A percentile compares a stretch with the other conserved stretches of the same genome.
Conservation (phyloP, 2,113 vertebrate species). For the Pagrus major region DNA sequence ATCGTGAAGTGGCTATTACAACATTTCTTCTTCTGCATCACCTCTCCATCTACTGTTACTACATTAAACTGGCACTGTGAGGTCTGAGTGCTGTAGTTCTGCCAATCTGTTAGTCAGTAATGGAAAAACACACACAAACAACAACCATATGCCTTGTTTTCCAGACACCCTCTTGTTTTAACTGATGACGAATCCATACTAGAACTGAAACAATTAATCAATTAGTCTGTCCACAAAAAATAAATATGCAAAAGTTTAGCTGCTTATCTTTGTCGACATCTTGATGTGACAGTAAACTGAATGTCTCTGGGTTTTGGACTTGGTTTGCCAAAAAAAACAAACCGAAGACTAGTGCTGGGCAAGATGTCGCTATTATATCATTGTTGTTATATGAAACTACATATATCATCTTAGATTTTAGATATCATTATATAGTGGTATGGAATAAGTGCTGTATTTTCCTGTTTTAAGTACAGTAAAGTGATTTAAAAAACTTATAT, state of each 20-base stretch:
- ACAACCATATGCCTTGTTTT: constrained; percentile 7
- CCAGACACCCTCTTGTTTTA: neutral
- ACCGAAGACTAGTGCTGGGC: too few relatives aligned
- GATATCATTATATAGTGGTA: too few relatives aligned
- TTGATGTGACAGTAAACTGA: neutral
- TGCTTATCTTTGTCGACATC: too few relatives aligned
- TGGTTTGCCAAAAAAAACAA: too few relatives aligned
- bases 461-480: too few relatives aligned
- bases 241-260: neutral
- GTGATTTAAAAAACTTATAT: too few relatives aligned
- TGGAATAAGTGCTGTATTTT: too few relatives aligned
- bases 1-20: neutral
- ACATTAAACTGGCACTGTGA: neutral
- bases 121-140: neutral
- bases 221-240: neutral
- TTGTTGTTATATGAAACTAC: too few relatives aligned
- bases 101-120: constrained; percentile 20
- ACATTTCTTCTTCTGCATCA: constrained; percentile 13
- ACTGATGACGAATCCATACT: neutral
- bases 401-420: too few relatives aligned
- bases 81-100: neutral
- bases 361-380: too few relatives aligned
- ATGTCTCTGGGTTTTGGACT: too few relatives aligned
- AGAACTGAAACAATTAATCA: neutral
- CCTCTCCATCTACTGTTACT: neutral